A percentile compares a stretch with the other conserved stretches of the same genome.
These are phyloP conservation scores for Podocnemis expansa DNA, from an alignment of 2,113 vertebrate species.

Conservation along the genomic window DNA sequence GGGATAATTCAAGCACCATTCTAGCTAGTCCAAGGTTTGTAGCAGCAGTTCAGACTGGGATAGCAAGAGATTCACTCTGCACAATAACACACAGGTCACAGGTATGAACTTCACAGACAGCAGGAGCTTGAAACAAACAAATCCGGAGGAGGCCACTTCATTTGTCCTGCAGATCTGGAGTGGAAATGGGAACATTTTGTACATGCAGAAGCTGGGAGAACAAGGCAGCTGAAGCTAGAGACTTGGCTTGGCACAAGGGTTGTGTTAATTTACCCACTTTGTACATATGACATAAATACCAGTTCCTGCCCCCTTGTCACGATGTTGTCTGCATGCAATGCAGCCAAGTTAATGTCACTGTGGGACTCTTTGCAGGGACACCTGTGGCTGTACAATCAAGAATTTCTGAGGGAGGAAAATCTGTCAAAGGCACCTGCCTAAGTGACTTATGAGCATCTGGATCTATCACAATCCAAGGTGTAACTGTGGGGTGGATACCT, in stretches of 20 bases:
- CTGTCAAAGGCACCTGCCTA: constrained; percentile 19
- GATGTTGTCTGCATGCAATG: neutral
- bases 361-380: neutral
- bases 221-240: neutral
- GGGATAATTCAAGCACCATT: neutral
- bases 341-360: neutral
- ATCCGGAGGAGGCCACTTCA: neutral
- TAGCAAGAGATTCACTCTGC: constrained; percentile 46
- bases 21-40: neutral
- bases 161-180: neutral
- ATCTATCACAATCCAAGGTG: neutral
- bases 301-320: neutral
- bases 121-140: neutral
- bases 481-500: too few relatives aligned
- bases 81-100: constrained; percentile 6
- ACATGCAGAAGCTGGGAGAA: neutral
- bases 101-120: constrained; percentile 48
- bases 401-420: constrained; percentile 10
- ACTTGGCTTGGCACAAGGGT: neutral
- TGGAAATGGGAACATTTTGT: neutral
- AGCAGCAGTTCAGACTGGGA: neutral
- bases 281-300: neutral
- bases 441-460: constrained; percentile 16
- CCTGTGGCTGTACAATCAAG: neutral
- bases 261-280: neutral